phyloP scores from a whole-genome alignment of 1,140 invertebrate species.

The Bombus breviceps region DNA sequence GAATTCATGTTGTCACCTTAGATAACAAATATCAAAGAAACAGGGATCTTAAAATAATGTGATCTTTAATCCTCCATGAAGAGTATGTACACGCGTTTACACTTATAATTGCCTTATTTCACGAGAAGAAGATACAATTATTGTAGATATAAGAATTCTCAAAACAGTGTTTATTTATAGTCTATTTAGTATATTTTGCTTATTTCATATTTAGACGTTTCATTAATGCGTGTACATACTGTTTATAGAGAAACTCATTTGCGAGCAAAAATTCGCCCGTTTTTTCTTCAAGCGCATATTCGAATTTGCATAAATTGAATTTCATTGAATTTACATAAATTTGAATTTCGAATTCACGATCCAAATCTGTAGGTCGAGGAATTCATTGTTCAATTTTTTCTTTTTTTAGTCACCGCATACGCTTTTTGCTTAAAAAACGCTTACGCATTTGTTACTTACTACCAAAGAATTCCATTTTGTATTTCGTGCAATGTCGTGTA shows the following conservation, averaged over 20 bases:
- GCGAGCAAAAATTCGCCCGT: background rate
- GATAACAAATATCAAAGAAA: slow-evolving; percentile 33
- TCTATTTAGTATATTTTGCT: slow-evolving; percentile 1
- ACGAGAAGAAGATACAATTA: slow-evolving; percentile 1
- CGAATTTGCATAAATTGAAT: too few species aligned
- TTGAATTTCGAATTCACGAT: background rate
- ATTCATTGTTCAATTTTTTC: background rate
- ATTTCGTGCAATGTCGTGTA: slow-evolving; percentile 19
- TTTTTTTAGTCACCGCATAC: slow-evolving; percentile 25
- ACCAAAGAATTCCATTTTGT: slow-evolving; percentile 56
- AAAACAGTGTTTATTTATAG: background rate
- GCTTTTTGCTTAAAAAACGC: slow-evolving; percentile 36
- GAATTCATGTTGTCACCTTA: slow-evolving; percentile 71
- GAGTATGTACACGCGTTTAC: slow-evolving; percentile 18
- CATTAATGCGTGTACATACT: slow-evolving; percentile 12
- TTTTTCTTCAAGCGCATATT: background rate
- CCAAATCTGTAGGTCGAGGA: background rate
- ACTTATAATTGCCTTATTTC: slow-evolving; percentile 47
- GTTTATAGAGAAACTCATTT: background rate
- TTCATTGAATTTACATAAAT: too few species aligned
- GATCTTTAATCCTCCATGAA: slow-evolving; percentile 51
- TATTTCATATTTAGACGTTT: slow-evolving; percentile 8
- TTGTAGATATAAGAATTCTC: slow-evolving; percentile 25
- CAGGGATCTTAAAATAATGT: slow-evolving; percentile 58
- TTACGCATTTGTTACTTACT: slow-evolving; percentile 47